phyloP scores from a whole-genome alignment of 2,888 invertebrate genomes.

The Petrophora chlorosata region DNA sequence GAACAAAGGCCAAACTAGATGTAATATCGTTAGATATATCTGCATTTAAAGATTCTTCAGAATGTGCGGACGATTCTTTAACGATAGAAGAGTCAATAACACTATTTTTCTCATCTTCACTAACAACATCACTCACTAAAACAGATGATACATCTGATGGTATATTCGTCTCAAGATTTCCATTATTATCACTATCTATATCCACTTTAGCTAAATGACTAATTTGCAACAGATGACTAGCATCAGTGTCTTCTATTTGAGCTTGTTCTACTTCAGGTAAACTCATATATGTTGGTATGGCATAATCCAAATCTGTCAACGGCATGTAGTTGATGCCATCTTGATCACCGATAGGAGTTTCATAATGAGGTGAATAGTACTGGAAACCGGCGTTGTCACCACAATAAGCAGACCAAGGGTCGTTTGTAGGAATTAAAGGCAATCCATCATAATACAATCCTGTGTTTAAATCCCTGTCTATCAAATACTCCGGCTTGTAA shows the following conservation, averaged over 20 bases:
- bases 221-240: conserved; percentile 39
- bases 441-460: conserved; percentile 69
- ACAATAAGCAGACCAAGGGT: conserved; percentile 74
- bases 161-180: conserved; percentile 31
- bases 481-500: conserved; percentile 63
- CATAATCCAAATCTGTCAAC: conserved; percentile 73
- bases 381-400: conserved; percentile 64
- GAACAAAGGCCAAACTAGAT: conserved; percentile 77
- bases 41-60: conserved; percentile 73
- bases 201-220: conserved; percentile 41
- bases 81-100: conserved; percentile 46
- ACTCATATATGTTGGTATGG: conserved; percentile 73
- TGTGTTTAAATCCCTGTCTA: conserved; percentile 59
- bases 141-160: conserved; percentile 30
- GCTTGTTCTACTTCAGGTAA: conserved; percentile 66
- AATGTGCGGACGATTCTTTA: conserved; percentile 63
- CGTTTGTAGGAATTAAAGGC: conserved; percentile 70
- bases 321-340: conserved; percentile 70
- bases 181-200: conserved; percentile 31
- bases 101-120: conserved; percentile 57
- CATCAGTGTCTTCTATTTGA: conserved; percentile 48
- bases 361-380: conserved; percentile 69
- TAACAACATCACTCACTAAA: conserved; percentile 48
- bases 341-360: conserved; percentile 57
- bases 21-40: conserved; percentile 76